These are phyloP conservation scores for Drosophila littoralis DNA, from an alignment of 1,140 invertebrate species.

Conservation along the genomic window DNA sequence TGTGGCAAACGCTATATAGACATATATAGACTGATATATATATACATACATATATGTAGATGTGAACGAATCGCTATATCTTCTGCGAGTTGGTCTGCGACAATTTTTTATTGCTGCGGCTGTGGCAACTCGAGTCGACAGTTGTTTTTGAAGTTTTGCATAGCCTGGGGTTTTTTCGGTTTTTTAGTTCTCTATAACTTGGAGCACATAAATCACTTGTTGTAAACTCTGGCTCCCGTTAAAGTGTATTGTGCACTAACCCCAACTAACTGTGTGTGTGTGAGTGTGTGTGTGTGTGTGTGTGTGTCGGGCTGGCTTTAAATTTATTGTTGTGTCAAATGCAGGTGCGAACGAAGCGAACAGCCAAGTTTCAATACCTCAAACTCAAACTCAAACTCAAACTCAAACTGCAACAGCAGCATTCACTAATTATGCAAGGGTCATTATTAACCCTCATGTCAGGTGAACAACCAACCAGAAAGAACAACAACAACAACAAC, in stretches of 20 bases:
- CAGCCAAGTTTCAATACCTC: slow-evolving; percentile 29
- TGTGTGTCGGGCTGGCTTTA: slow-evolving; percentile 57
- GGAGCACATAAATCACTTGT: slow-evolving; percentile 68
- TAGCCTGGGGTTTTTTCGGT: slow-evolving; percentile 48
- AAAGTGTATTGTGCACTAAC: slow-evolving; percentile 14
- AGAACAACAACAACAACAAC: not conserved
- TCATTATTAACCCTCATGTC: slow-evolving; percentile 72
- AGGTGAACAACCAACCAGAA: slow-evolving; percentile 39
- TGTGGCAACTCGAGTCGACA: slow-evolving; percentile 41
- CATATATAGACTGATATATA: not conserved
- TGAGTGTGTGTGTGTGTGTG: slow-evolving; percentile 25
- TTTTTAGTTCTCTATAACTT: slow-evolving; percentile 53
- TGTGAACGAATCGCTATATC: slow-evolving; percentile 38
- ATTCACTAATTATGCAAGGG: slow-evolving; percentile 68
- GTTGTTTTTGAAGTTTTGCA: slow-evolving; percentile 76
- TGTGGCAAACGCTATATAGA: slow-evolving; percentile 31
- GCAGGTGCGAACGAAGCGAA: slow-evolving; percentile 54
- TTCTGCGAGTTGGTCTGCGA: slow-evolving; percentile 43
- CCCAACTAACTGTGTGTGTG: slow-evolving; percentile 60
- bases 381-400: not conserved
- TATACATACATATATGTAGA: slow-evolving; percentile 6
- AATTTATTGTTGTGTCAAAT: slow-evolving; percentile 78
- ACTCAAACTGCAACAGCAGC: slow-evolving; percentile 1
- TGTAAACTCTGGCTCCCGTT: slow-evolving; percentile 9
- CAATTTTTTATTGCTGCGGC: slow-evolving; percentile 74